These are phyloP conservation scores for Embidobia sp. DNA, from an alignment of 2,888 invertebrate genomes.

Conservation along the genomic window DNA sequence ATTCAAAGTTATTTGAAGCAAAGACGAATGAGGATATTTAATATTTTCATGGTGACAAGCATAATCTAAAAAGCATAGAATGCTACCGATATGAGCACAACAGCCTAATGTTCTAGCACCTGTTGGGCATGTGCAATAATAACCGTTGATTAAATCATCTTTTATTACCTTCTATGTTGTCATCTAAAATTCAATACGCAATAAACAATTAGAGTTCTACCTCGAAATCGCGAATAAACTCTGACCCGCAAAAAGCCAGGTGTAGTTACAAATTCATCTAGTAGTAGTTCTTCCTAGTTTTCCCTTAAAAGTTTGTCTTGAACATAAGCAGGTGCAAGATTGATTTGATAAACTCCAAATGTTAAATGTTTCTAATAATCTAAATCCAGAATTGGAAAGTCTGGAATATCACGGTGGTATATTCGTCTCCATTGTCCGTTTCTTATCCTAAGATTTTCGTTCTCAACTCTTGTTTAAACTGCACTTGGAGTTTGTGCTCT, in stretches of 20 bases:
- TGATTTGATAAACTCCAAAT: slow-evolving; percentile 45
- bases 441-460: not conserved
- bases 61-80: slow-evolving; percentile 5
- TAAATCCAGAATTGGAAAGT: slow-evolving; percentile 37
- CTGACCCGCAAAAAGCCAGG: slow-evolving; percentile 36
- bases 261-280: slow-evolving; percentile 21
- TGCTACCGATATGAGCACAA: not conserved
- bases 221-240: slow-evolving; percentile 27
- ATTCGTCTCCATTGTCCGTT: slow-evolving; percentile 30
- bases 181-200: not conserved
- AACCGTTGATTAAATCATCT: not conserved
- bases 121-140: slow-evolving; percentile 14
- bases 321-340: slow-evolving; percentile 38
- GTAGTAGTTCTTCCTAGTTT: slow-evolving; percentile 36
- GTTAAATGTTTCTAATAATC: slow-evolving; percentile 42
- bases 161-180: not conserved
- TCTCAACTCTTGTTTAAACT: no score
- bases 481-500: no score
- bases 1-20: not conserved
- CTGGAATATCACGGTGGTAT: slow-evolving; percentile 21
- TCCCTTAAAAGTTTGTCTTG: slow-evolving; percentile 39
- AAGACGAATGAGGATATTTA: not conserved
- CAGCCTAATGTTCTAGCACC: slow-evolving; percentile 7
- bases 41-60: slow-evolving; percentile 2
- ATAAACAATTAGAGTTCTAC: slow-evolving; percentile 5